Percentiles rank a stretch among this genome's conserved stretches.
phyloP scores from a whole-genome alignment of 2,113 vertebrate genomes.

The Spermophilus dauricus region DNA sequence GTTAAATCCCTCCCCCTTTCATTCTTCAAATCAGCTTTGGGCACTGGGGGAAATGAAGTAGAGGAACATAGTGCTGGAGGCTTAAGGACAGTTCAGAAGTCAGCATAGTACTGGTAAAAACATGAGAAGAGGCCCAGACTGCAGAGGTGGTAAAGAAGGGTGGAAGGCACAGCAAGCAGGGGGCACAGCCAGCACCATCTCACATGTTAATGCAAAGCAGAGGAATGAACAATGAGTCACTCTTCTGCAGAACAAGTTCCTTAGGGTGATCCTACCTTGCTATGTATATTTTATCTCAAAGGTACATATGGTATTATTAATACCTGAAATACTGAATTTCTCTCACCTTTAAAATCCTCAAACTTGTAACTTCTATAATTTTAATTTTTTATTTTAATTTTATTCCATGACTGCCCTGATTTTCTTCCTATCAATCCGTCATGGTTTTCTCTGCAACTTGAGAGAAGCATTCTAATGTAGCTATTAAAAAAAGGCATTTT shows the following conservation, averaged over 20 bases:
- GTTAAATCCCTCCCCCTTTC: neutral
- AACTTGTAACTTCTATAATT: neutral
- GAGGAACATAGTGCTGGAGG: neutral
- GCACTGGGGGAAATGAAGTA: neutral
- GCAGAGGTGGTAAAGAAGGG: neutral
- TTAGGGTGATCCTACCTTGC: neutral
- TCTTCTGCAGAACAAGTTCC: neutral
- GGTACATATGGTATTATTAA: neutral
- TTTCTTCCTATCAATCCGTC: neutral
- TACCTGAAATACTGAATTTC: neutral
- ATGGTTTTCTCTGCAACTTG: neutral
- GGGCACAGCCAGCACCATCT: neutral
- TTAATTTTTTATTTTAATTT: neutral
- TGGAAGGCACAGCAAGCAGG: neutral
- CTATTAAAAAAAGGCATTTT: constrained; percentile 37
- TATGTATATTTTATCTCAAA: neutral
- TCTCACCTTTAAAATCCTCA: neutral
- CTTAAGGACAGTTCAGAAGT: no score
- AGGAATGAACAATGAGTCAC: neutral
- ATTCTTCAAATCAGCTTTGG: neutral
- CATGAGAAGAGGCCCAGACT: neutral
- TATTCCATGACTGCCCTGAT: neutral
- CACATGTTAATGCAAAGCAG: neutral
- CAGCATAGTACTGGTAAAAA: neutral
- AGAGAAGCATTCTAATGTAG: constrained; percentile 30